Evolutionary conservation across 1,140 invertebrate species (phyloP).

Genomic region (Oedothorax gibbosus): DNA sequence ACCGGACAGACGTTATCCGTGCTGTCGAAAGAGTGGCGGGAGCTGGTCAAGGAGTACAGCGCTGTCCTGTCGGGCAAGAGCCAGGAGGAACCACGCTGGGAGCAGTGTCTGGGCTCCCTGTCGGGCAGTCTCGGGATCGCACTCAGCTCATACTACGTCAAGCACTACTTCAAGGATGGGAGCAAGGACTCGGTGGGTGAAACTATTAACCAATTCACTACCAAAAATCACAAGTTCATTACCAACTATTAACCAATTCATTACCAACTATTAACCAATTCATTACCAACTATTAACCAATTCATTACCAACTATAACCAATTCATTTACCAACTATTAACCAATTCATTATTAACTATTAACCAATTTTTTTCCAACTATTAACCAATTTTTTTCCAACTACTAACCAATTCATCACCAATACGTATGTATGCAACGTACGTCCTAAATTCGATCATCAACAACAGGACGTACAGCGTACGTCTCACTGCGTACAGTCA

Average conservation of each 20-base stretch:
- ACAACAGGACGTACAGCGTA: too few relatives aligned
- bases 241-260: neutral
- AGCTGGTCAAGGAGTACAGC: slow-evolving; percentile 78
- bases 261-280: too few relatives aligned
- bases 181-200: slow-evolving; percentile 69
- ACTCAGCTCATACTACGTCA: slow-evolving; percentile 70
- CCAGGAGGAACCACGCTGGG: slow-evolving; percentile 66
- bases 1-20: slow-evolving; percentile 79
- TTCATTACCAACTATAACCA: too few relatives aligned
- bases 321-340: too few relatives aligned
- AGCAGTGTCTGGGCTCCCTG: slow-evolving; percentile 65
- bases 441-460: too few relatives aligned
- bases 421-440: too few relatives aligned
- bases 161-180: slow-evolving; percentile 70
- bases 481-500: too few relatives aligned
- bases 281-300: neutral
- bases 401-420: too few relatives aligned
- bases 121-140: slow-evolving; percentile 70
- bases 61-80: slow-evolving; percentile 74
- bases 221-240: neutral
- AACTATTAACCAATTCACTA: neutral
- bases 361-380: too few relatives aligned
- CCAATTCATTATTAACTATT: too few relatives aligned
- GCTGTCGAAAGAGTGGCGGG: slow-evolving; percentile 78
- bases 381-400: too few relatives aligned